Evolutionary conservation across 2,888 invertebrate species (phyloP).

Genomic region (Drosophila testacea): DNA sequence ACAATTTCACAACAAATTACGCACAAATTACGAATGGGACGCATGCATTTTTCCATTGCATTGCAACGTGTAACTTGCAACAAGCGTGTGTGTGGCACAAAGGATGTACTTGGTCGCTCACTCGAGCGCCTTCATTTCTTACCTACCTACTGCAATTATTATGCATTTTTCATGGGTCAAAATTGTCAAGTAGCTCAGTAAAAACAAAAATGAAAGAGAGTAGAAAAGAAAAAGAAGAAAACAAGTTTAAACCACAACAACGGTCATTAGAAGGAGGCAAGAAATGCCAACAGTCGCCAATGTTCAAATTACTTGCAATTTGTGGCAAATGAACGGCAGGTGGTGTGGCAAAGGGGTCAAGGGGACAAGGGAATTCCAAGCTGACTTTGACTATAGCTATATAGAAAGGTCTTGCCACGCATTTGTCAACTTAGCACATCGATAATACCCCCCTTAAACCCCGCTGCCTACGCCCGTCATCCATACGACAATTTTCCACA

Average conservation of each 20-base stretch:
- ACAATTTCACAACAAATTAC: constrained; percentile 68
- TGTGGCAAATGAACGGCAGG: constrained; percentile 17
- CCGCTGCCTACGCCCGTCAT: neutral
- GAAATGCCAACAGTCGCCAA: constrained; percentile 44
- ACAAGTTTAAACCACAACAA: neutral
- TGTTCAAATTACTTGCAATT: constrained; percentile 60
- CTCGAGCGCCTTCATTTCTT: constrained; percentile 1
- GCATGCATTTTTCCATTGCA: constrained; percentile 52
- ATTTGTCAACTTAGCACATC: constrained; percentile 78
- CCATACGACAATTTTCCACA: constrained; percentile 51
- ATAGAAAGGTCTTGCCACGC: constrained; percentile 26
- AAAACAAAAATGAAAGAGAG: neutral
- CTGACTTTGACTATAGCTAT: neutral
- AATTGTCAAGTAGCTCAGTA: constrained; percentile 36
- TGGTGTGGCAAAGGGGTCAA: neutral
- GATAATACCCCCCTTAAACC: constrained; percentile 44
- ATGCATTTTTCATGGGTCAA: constrained; percentile 70
- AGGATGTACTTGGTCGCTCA: constrained; percentile 12
- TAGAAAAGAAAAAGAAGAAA: neutral
- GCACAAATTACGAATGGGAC: constrained; percentile 56
- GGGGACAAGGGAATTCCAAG: neutral
- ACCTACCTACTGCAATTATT: constrained; percentile 42
- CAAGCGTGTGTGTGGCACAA: neutral
- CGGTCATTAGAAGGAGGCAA: neutral
- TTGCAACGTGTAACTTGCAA: constrained; percentile 1